Conservation (phyloP, 2,113 vertebrate genomes). For the Marmota monax region DNA sequence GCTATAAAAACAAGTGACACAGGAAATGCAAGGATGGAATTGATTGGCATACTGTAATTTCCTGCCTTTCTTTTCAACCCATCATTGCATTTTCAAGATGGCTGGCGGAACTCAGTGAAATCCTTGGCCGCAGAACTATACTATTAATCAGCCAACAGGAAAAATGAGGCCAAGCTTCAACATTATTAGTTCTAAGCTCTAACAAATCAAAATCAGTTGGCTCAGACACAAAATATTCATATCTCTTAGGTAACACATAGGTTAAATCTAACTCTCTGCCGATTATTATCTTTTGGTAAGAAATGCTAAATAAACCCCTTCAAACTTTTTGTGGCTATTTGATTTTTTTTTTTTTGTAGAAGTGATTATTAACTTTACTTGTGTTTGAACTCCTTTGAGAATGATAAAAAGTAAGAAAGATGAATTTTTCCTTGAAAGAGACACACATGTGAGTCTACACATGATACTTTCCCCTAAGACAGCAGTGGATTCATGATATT, state of each 20-base stretch:
- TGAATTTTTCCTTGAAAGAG: not conserved
- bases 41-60: not conserved
- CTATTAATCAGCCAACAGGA: not conserved
- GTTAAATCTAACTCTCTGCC: constrained; percentile 38
- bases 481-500: not conserved
- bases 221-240: constrained; percentile 24
- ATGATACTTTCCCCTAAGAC: not conserved
- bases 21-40: not conserved
- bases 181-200: not conserved
- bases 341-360: not conserved
- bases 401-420: not conserved
- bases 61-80: not conserved
- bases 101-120: not conserved
- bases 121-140: not conserved
- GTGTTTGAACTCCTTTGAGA: not conserved
- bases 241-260: not conserved
- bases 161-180: not conserved
- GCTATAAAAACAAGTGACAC: not conserved
- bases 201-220: constrained; percentile 38
- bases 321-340: not conserved
- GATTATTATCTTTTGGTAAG: not conserved
- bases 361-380: not conserved
- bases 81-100: constrained; percentile 17
- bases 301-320: constrained; percentile 48
- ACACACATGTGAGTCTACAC: not conserved